Conservation (phyloP, 1,140 invertebrate species). For the Drosophila novamexicana region DNA sequence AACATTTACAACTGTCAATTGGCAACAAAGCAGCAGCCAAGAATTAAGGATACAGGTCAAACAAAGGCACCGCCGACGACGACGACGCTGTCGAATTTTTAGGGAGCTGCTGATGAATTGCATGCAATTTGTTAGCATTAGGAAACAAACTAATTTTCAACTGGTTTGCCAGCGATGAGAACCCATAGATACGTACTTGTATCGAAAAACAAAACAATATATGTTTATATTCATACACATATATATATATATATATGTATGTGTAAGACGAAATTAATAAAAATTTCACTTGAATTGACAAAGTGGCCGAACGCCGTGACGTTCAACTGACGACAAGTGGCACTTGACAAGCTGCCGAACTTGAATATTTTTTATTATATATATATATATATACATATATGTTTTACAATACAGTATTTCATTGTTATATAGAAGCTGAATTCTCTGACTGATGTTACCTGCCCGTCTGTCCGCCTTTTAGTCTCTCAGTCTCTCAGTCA, state of each 20-base stretch:
- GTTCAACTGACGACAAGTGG: conserved; percentile 81
- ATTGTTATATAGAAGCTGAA: conserved; percentile 69
- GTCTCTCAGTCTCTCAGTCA: conserved; percentile 4
- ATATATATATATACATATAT: conserved; percentile 22
- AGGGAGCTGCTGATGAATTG: conserved; percentile 66
- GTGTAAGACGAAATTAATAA: conserved; percentile 78
- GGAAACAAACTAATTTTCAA: conserved; percentile 67
- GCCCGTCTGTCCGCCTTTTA: conserved; percentile 32
- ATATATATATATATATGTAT: conserved; percentile 12
- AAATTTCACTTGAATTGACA: conserved; percentile 84
- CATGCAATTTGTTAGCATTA: conserved; percentile 80
- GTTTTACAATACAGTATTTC: conserved; percentile 61
- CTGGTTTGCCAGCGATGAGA: conserved; percentile 64
- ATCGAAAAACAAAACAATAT: conserved; percentile 34
- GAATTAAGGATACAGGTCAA: conserved; percentile 73
- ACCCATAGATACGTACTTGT: conserved; percentile 31
- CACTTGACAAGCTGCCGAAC: conserved; percentile 83
- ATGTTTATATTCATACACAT: conserved; percentile 26
- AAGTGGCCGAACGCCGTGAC: conserved; percentile 81
- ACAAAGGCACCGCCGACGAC: conserved; percentile 67
- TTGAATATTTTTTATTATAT: conserved; percentile 65
- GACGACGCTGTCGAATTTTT: conserved; percentile 33
- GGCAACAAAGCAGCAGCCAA: conserved; percentile 65
- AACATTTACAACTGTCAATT: conserved; percentile 84
- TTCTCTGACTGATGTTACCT: conserved; percentile 32